Evolutionary conservation across 2,888 invertebrate genomes (phyloP), one percentile per base, ranked within the genome.

Genomic region (Phrixothrix hirtus): DNA sequence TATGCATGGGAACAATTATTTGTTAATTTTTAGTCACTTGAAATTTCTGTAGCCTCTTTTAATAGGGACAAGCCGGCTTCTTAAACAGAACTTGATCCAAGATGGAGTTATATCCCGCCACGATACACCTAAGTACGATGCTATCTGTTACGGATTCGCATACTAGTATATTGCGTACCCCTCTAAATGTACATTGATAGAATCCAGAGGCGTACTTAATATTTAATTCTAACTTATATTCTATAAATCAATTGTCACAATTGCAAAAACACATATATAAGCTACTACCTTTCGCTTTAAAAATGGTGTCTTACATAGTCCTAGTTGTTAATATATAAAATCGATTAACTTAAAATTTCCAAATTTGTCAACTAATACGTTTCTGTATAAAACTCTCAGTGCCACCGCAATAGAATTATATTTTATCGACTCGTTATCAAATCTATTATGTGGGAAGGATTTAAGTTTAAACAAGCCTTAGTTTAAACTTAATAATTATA

Each of bases 21-120:
- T 26, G 48, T 36, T 50, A 51, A 46, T 43, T 42, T 41, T 35
- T 52, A 44, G 42, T 31, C 48, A 43, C 44, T 58, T 53, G 55
- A 53, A 61, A 62, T 58, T 59, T 68, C 54, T 14, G 41, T 14
- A 16, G 31, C 21, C 34, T 60, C 54, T 65, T 69, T 67, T 62
- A 78, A 77, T 79, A 77, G 77, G 79, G 79, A 76, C 79, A 77
- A 79, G 83, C 86, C 87, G 86, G 87, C 86, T 86, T 86, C 83
- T 81, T 78, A 82, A 80, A 67, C 67, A 71, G 81, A 83, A 80
- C 79, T 81, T 82, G 83, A 83, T 85, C 82, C 87, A 87, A 87
- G 85, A 87, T 87, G 87, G 87, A 86, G 84, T 85, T 83, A 83
- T 83, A 81, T 83, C 82, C 83, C 80, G 80, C 80, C 81, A 79